Evolutionary conservation across 2,113 vertebrate genomes (phyloP), one percentile per base, ranked within the genome.

Genomic region (Sclerurus mexicanus): DNA sequence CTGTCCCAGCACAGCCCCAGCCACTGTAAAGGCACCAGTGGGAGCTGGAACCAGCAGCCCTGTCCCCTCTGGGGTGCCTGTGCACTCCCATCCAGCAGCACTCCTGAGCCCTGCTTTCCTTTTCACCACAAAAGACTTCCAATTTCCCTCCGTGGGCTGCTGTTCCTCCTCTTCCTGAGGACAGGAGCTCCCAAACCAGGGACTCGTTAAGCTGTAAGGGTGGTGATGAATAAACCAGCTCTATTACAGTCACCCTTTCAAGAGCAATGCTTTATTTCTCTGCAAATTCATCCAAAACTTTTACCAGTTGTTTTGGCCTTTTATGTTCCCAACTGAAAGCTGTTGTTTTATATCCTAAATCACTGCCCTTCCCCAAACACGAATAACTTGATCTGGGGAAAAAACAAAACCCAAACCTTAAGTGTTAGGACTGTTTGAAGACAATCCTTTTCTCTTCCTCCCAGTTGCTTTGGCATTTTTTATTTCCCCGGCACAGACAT

Each of bases 11-110:
- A 62, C 13, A 33, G 37, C 67, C 8, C 55, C n/a, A 55, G 8
- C 3, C 63, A 60, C 30, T 1, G 35, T 14, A 35, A 37, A 0
- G 3, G 56, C 64, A 73, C 1, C 14, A 18, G 1, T 9, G 9
- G 1, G 3, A n/a, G 50, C 67, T 52, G 16, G 31, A 35, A 14
- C n/a, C 56, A 24, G 56, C 14, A 24, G 22, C n/a, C 9, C 6
- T 52, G 72, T 27, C 13, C 28, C 22, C 21, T 59, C 50, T 14
- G 2, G 14, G 47, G 22, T 49, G 22, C 20, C 49, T 23, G 22
- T 13, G 23, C 23, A 23, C 23, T 24, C 47, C 23, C 47, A 60
- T 1, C 39, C 89, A 49, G 49, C 46, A 66, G 63, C 49, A 33
- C 31, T 12, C 24, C 6, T 25, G 37, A 80, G 44, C 63, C 37